Percentiles rank a stretch among this genome's conserved stretches.
These are phyloP conservation scores for Julus scandinavius DNA, from an alignment of 2,888 invertebrate genomes.

Conservation along the genomic window DNA sequence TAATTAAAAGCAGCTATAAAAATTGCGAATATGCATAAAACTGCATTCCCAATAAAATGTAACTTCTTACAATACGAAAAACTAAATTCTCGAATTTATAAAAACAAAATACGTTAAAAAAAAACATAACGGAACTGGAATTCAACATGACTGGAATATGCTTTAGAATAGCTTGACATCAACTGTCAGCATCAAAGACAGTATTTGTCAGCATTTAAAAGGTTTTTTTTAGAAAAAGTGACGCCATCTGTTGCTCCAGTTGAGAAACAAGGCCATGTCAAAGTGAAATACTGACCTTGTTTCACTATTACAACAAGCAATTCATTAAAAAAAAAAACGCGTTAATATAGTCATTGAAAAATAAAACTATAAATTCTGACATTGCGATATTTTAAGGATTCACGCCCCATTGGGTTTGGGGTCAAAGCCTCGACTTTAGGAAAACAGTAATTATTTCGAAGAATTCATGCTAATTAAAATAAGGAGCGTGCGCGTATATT, in stretches of 20 bases:
- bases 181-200: too few relatives aligned
- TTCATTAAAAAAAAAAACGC: not conserved
- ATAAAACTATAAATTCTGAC: not conserved
- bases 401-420: not conserved
- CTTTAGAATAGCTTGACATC: too few relatives aligned
- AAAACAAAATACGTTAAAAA: too few relatives aligned
- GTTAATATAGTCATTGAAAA: not conserved
- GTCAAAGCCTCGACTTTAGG: slow-evolving; percentile 12
- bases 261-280: not conserved
- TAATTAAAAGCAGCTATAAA: too few relatives aligned
- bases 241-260: not conserved
- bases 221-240: not conserved
- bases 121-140: too few relatives aligned
- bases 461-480: not conserved
- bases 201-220: too few relatives aligned
- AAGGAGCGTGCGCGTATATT: not conserved
- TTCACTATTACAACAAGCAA: not conserved
- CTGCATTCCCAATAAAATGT: too few relatives aligned
- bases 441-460: not conserved
- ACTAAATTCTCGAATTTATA: too few relatives aligned
- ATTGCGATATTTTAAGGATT: not conserved
- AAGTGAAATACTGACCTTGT: not conserved
- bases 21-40: too few relatives aligned
- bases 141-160: too few relatives aligned
- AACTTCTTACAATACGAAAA: too few relatives aligned